Base-by-base conservation (phyloP, 1,140 invertebrate species). In the Drosophila nigromelanica region DNA sequence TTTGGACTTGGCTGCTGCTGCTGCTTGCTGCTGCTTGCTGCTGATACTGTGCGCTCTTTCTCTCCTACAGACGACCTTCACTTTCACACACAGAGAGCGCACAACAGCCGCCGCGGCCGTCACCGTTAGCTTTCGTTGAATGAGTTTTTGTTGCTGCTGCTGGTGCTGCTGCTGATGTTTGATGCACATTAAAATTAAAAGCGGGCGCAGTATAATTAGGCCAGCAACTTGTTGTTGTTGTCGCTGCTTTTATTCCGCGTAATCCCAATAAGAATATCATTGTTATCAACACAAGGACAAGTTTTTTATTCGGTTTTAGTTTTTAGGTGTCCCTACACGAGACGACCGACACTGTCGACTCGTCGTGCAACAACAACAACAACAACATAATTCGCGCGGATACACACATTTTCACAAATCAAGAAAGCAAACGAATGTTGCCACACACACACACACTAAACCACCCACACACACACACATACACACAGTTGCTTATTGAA, bases 381-480 rank as follows among this genome's bases (percentile, higher is more conserved):
- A 70, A 81, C 70, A 73, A 66, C 56, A 73, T 76, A 64, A 83
- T 89, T 87, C 68, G 80, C 76, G 76, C 54, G 62, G 76, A 87
- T 89, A 87, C 83, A 87, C 83, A 87, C 83, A 89, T 89, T 89
- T 87, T 89, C 83, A 87, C 80, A 87, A 87, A 87, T 87, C 83
- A 87, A 87, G 82, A 86, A 89, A 87, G 78, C 78, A 87, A 87
- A 87, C 75, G 78, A 87, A 78, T 74, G 63, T 81, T 75, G 43
- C 43, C 55, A 75, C 67, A 76, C 66, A 87, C 63, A 55, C 74
- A 59, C 51, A 66, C 35, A 56, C 39, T 43, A 69, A 54, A 40
- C 45, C 55, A 78, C 21, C 35, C 78, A 59, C 43, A 18, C 37
- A 18, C 5, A 54, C 35, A 55, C 55, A 60, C 35, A 55, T 39